phyloP scores from a whole-genome alignment of 2,797 vertebrate genomes.

The Melanotaenia maccullochi region DNA sequence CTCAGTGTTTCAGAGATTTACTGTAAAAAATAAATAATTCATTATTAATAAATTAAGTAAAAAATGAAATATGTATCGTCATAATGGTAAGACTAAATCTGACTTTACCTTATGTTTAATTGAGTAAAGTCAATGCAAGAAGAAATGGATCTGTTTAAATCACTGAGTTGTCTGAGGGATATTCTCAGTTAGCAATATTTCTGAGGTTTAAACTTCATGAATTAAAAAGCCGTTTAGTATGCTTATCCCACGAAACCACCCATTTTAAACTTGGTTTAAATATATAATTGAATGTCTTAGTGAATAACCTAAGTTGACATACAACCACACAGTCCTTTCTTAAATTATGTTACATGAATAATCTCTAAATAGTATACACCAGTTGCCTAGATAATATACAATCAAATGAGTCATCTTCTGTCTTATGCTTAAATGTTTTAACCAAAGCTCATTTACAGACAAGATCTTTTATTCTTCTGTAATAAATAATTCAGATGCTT shows the following conservation, averaged over 20 bases:
- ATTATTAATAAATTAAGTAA: not conserved
- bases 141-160: slow-evolving; percentile 9
- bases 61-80: not conserved
- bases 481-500: not conserved
- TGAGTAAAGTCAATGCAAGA: not conserved
- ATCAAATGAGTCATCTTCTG: not conserved
- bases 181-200: slow-evolving; percentile 12
- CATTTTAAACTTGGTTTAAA: slow-evolving; percentile 16
- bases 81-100: not conserved
- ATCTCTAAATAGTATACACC: slow-evolving; percentile 11
- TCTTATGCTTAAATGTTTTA: slow-evolving; percentile 15
- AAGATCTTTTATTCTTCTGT: slow-evolving; percentile 11
- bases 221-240: slow-evolving; percentile 21
- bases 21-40: no score
- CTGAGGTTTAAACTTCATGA: slow-evolving; percentile 15
- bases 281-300: slow-evolving; percentile 14
- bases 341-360: slow-evolving; percentile 7
- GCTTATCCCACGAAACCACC: slow-evolving; percentile 9
- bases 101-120: not conserved
- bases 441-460: slow-evolving; percentile 21
- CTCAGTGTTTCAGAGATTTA: not conserved
- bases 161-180: not conserved
- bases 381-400: slow-evolving; percentile 12
- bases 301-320: slow-evolving; percentile 14
- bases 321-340: slow-evolving; percentile 5